phyloP scores from a whole-genome alignment of 2,113 vertebrate genomes.

The Mellivora capensis region DNA sequence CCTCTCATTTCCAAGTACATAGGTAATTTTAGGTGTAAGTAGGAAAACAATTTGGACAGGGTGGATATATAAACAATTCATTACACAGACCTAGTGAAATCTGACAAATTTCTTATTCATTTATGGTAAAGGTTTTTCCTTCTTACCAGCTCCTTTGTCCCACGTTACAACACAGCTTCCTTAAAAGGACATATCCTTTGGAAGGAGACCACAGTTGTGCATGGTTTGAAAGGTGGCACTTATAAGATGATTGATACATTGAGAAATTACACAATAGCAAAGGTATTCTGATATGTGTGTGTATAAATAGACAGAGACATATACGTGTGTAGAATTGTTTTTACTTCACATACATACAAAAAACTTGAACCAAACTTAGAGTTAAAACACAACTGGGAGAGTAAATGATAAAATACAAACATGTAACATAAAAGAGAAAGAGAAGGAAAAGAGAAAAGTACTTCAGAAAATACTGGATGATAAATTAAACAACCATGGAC shows the following conservation, averaged over 20 bases:
- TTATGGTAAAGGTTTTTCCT: not conserved
- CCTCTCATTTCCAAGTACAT: not conserved
- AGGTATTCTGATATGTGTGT: not conserved
- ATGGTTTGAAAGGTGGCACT: not conserved
- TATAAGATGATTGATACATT: not conserved
- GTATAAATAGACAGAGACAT: not conserved
- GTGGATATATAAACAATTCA: not conserved
- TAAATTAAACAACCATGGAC: not conserved
- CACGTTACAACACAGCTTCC: not conserved
- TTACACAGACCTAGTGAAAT: not conserved
- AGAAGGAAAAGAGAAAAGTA: not conserved
- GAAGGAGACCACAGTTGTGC: not conserved
- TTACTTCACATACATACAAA: not conserved
- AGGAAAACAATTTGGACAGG: not conserved
- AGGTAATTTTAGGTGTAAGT: not conserved
- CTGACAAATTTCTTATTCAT: not conserved
- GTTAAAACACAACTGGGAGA: not conserved
- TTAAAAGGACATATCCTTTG: not conserved
- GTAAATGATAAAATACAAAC: not conserved
- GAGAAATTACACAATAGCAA: not conserved
- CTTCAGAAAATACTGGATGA: not conserved
- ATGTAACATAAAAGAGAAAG: not conserved
- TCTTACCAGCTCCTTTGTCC: not conserved
- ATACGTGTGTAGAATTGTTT: not conserved
- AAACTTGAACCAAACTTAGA: not conserved